These are phyloP conservation scores for Latrodectus hesperus DNA, from an alignment of 2,888 invertebrate species.

Conservation along the genomic window DNA sequence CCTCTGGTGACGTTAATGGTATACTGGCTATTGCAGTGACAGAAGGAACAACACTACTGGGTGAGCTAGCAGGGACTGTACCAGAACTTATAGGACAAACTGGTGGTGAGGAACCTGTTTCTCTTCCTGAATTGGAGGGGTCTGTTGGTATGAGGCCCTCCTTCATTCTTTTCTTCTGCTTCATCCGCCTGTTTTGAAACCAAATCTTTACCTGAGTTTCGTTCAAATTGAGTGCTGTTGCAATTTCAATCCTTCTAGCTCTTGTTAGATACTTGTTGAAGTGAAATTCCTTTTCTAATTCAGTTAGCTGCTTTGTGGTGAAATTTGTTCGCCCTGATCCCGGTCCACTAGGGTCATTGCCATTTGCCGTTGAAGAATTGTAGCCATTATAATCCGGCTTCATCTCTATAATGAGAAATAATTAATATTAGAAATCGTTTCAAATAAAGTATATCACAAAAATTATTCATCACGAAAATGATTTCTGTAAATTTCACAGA, in stretches of 20 bases:
- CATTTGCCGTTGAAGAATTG: conserved; percentile 38
- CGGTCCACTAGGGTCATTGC: conserved; percentile 48
- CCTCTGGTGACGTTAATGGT: conserved; percentile 53
- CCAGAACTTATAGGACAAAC: conserved; percentile 32
- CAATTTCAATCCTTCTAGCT: conserved; percentile 97
- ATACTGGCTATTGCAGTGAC: conserved; percentile 34
- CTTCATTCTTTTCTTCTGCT: conserved; percentile 97
- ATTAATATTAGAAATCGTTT: neutral
- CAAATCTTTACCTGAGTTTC: conserved; percentile 93
- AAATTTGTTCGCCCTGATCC: conserved; percentile 95
- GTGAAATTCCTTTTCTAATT: conserved; percentile 99
- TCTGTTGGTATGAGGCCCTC: conserved; percentile 85
- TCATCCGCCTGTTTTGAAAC: conserved; percentile 99
- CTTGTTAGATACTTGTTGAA: conserved; percentile 99
- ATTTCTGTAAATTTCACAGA: too few species aligned
- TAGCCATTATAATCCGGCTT: conserved; percentile 57
- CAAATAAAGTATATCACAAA: neutral
- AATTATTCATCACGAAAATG: too few species aligned
- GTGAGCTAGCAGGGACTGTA: conserved; percentile 47
- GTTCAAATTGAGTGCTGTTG: conserved; percentile 94
- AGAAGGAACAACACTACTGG: conserved; percentile 48
- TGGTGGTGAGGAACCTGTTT: conserved; percentile 60
- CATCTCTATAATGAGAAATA: conserved; percentile 37
- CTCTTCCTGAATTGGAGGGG: conserved; percentile 46
- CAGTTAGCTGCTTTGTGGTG: conserved; percentile 99